Percentiles rank a stretch among this genome's conserved stretches.
These are phyloP conservation scores for Melinaea menophilus DNA, from an alignment of 2,888 invertebrate genomes.

Conservation along the genomic window DNA sequence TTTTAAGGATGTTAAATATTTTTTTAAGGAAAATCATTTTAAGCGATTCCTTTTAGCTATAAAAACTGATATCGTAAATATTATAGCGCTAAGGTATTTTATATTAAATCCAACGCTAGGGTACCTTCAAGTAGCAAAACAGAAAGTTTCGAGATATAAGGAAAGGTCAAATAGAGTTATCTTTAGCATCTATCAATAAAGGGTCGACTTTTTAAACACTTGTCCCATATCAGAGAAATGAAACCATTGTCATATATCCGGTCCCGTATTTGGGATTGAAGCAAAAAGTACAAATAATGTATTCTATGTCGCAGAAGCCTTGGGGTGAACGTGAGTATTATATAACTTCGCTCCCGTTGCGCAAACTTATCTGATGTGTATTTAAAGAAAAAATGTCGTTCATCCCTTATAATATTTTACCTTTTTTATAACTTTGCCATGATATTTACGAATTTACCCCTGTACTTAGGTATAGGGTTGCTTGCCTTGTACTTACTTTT, in stretches of 20 bases:
- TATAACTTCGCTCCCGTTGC: slow-evolving; percentile 27
- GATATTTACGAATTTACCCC: slow-evolving; percentile 9
- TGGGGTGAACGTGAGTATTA: slow-evolving; percentile 33
- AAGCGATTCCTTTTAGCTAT: too few species aligned
- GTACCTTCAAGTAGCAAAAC: not conserved
- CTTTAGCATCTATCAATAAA: slow-evolving; percentile 1
- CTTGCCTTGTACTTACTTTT: too few species aligned
- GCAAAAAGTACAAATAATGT: slow-evolving; percentile 48
- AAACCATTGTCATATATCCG: slow-evolving; percentile 22
- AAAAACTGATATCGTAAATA: too few species aligned
- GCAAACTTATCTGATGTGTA: slow-evolving; percentile 20
- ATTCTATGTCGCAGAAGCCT: slow-evolving; percentile 42
- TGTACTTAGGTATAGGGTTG: too few species aligned
- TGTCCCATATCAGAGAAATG: slow-evolving; percentile 21
- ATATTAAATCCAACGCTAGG: too few species aligned
- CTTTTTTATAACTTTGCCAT: slow-evolving; percentile 7
- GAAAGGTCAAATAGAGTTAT: not conserved
- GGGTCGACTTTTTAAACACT: slow-evolving; percentile 5
- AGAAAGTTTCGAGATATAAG: not conserved
- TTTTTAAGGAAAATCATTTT: too few species aligned
- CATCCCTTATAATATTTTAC: slow-evolving; percentile 12
- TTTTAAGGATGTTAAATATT: too few species aligned
- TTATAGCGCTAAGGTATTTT: too few species aligned
- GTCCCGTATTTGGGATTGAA: slow-evolving; percentile 34
- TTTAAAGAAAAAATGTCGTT: slow-evolving; percentile 21